Evolutionary conservation across 2,888 invertebrate genomes (phyloP).

Genomic region (Xanthostigma xanthostigma): DNA sequence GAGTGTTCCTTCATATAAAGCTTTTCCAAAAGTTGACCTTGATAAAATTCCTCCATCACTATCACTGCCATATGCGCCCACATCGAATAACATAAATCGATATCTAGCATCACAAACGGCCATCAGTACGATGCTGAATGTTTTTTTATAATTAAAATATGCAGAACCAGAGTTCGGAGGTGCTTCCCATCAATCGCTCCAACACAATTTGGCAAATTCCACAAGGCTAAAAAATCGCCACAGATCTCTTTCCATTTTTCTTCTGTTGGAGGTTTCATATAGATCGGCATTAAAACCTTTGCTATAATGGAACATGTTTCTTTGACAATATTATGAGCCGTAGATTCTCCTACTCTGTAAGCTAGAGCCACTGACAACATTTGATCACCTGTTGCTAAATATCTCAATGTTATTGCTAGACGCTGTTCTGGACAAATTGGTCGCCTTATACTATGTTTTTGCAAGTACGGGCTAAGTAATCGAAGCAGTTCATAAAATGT

Average conservation of each 20-base stretch:
- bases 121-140: constrained; percentile 9
- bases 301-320: too few species aligned
- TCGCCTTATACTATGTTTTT: constrained; percentile 4
- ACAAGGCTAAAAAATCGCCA: constrained; percentile 6
- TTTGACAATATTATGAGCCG: too few species aligned
- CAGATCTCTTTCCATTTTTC: constrained; percentile 10
- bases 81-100: neutral
- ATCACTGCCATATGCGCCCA: neutral
- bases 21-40: neutral
- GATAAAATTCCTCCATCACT: neutral
- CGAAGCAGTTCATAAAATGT: constrained; percentile 8
- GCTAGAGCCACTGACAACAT: constrained; percentile 8
- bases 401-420: constrained; percentile 7
- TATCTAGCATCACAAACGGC: neutral
- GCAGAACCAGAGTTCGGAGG: constrained; percentile 9
- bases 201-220: constrained; percentile 13
- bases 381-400: constrained; percentile 9
- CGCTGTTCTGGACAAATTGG: constrained; percentile 6
- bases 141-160: constrained; percentile 12
- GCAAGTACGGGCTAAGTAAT: constrained; percentile 3
- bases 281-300: constrained; percentile 8
- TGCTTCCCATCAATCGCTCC: constrained; percentile 11
- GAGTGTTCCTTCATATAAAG: neutral
- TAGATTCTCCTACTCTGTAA: too few species aligned
- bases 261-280: constrained; percentile 8